A percentile compares a stretch with the other conserved stretches of the same genome.
Conservation (phyloP, 2,797 vertebrate genomes). For the Falco columbarius region DNA sequence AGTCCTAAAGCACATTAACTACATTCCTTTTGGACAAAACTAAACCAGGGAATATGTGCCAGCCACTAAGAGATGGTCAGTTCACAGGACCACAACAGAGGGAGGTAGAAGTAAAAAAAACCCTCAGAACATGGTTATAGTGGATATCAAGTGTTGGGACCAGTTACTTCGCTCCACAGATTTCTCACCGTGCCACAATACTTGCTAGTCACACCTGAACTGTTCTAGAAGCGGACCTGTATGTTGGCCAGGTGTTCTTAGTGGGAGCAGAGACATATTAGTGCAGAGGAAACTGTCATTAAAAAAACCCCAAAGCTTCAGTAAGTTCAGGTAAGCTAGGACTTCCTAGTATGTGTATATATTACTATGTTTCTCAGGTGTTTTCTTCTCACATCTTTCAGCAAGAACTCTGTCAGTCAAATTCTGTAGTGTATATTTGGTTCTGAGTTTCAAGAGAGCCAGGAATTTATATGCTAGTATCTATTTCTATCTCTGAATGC, state of each 20-base stretch:
- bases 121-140: neutral
- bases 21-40: neutral
- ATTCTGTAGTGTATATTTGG: neutral
- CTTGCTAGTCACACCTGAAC: neutral
- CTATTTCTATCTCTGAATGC: neutral
- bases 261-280: neutral
- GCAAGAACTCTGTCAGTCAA: neutral
- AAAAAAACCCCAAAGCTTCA: neutral
- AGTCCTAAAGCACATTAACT: neutral
- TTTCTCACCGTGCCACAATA: neutral
- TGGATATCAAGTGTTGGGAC: neutral
- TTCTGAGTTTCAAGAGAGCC: neutral
- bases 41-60: rapidly evolving
- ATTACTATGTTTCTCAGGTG: neutral
- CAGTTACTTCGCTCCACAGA: neutral
- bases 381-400: neutral
- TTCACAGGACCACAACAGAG: neutral
- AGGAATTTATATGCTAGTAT: neutral
- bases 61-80: neutral
- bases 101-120: neutral
- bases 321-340: neutral
- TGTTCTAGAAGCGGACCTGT: neutral
- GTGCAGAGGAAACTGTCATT: neutral
- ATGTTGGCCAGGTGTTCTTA: neutral
- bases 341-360: neutral